These are phyloP conservation scores for Stenichneumon culpator DNA, from an alignment of 2,888 invertebrate genomes.

Conservation along the genomic window DNA sequence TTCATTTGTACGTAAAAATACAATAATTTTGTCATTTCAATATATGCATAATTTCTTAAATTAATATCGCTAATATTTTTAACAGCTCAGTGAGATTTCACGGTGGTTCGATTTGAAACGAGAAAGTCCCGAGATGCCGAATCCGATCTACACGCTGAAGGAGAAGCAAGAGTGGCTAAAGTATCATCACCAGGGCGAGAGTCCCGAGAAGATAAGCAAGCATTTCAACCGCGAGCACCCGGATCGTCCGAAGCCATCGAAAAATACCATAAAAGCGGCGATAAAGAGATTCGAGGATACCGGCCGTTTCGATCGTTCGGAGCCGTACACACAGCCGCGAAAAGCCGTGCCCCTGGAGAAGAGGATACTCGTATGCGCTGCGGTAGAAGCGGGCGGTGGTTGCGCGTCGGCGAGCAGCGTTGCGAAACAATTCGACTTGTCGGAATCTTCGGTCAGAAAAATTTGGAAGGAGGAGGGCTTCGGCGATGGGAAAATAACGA, in stretches of 20 bases:
- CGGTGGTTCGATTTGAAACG: neutral
- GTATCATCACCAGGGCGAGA: constrained; percentile 65
- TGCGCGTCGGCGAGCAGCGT: constrained; percentile 62
- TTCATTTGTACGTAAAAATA: no score
- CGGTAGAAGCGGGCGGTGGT: constrained; percentile 62
- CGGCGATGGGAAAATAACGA: constrained; percentile 58
- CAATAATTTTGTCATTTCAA: no score
- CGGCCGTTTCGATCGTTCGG: constrained; percentile 63
- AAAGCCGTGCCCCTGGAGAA: constrained; percentile 62
- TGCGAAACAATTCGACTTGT: constrained; percentile 58
- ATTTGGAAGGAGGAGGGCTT: constrained; percentile 66
- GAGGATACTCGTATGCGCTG: constrained; percentile 62
- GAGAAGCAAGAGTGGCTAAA: constrained; percentile 67
- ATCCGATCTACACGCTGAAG: constrained; percentile 63
- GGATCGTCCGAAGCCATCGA: constrained; percentile 64
- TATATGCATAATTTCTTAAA: neutral
- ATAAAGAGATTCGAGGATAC: constrained; percentile 65
- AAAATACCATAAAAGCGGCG: constrained; percentile 64
- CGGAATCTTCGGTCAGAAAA: constrained; percentile 66
- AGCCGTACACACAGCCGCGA: constrained; percentile 59
- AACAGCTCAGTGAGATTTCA: neutral
- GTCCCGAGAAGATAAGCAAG: constrained; percentile 62
- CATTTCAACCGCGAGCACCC: constrained; percentile 63
- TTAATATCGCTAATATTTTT: neutral
- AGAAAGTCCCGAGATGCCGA: constrained; percentile 49